phyloP scores from a whole-genome alignment of 2,113 vertebrate species.

The Thunnus maccoyii region DNA sequence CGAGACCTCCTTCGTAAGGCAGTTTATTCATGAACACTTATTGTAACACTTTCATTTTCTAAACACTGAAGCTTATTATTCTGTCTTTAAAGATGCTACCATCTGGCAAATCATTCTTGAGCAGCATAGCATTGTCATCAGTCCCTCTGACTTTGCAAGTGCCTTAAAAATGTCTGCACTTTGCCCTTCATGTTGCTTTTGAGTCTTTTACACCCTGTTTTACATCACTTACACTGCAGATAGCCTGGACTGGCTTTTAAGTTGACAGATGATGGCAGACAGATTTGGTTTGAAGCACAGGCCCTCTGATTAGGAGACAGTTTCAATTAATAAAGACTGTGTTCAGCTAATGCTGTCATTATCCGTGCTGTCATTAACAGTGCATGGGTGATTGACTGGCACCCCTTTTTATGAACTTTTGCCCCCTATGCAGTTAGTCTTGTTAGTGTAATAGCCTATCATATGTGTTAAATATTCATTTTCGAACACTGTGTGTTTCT shows the following conservation, averaged over 20 bases:
- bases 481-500: neutral
- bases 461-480: constrained; percentile 30
- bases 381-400: constrained; percentile 59
- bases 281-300: constrained; percentile 40
- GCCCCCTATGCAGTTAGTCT: constrained; percentile 29
- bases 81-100: constrained; percentile 24
- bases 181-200: constrained; percentile 31
- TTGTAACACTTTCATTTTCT: too few relatives aligned
- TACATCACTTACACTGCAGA: constrained; percentile 25
- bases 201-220: constrained; percentile 45
- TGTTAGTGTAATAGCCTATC: constrained; percentile 21
- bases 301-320: constrained; percentile 39
- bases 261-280: constrained; percentile 31
- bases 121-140: neutral
- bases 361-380: constrained; percentile 47
- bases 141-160: constrained; percentile 26
- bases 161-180: constrained; percentile 21
- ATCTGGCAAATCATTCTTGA: neutral
- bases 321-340: constrained; percentile 61
- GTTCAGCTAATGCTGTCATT: constrained; percentile 56
- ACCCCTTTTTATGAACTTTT: constrained; percentile 45
- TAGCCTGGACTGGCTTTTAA: constrained; percentile 17
- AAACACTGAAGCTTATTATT: neutral
- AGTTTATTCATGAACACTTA: too few relatives aligned
- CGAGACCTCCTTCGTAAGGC: too few relatives aligned